Evolutionary conservation across 2,113 vertebrate genomes (phyloP).

Genomic region (Catharus fuscescens): DNA sequence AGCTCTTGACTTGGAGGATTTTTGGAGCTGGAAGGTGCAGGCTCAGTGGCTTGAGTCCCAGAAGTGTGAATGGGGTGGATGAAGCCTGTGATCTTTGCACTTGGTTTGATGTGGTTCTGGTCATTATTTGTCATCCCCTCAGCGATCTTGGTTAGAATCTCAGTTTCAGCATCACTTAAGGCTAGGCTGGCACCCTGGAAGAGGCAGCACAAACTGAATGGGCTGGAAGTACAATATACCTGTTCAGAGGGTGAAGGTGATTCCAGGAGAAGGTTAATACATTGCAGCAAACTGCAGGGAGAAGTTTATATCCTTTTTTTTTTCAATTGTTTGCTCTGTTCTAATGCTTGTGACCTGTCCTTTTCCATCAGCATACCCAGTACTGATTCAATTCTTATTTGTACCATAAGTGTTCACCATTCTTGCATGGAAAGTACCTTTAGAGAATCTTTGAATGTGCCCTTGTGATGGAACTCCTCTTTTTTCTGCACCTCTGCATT

Average conservation of each 20-base stretch:
- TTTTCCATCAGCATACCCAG: not conserved
- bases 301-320: not conserved
- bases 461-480: not conserved
- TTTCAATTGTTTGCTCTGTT: not conserved
- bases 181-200: not conserved
- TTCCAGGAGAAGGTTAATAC: not conserved
- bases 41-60: not conserved
- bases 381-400: not conserved
- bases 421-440: not conserved
- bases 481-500: not conserved
- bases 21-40: not conserved
- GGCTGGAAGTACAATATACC: not conserved
- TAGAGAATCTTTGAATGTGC: not conserved
- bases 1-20: not conserved
- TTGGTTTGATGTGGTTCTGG: not conserved
- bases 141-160: not conserved
- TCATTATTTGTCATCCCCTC: not conserved
- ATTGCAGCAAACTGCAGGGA: not conserved
- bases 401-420: not conserved
- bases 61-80: not conserved
- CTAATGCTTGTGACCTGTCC: not conserved
- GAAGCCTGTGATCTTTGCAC: not conserved
- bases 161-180: rapidly evolving
- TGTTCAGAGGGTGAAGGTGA: not conserved
- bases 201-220: not conserved